Evolutionary conservation across 2,888 invertebrate species (phyloP).

Genomic region (Rapana venosa): DNA sequence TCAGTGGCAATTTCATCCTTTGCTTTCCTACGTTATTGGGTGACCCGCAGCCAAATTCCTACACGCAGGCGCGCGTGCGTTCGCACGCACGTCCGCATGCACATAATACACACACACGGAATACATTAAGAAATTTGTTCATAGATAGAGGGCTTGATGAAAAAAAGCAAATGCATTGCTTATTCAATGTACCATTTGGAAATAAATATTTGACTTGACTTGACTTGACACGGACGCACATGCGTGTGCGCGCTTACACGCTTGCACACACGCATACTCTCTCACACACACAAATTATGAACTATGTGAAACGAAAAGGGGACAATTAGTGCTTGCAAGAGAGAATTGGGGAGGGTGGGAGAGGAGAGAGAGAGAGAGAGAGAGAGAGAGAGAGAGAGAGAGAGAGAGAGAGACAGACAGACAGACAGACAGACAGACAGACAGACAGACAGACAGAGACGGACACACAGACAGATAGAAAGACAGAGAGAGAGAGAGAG

Average conservation of each 20-base stretch:
- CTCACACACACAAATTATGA: neutral
- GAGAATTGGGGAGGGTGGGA: neutral
- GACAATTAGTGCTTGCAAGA: neutral
- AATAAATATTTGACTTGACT: too few species aligned
- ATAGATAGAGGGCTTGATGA: too few species aligned
- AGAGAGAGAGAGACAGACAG: neutral
- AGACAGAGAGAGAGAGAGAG: neutral
- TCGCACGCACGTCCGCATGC: neutral
- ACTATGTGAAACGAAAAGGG: neutral
- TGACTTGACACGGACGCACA: neutral
- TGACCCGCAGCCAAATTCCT: neutral
- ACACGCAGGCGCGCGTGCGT: neutral
- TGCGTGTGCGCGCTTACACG: neutral
- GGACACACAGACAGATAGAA: neutral
- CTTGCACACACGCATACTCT: neutral
- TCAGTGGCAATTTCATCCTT: conserved; percentile 15
- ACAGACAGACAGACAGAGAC: neutral
- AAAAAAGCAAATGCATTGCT: too few species aligned
- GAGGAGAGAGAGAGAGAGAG: neutral
- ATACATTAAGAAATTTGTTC: too few species aligned
- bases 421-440: conserved; percentile 5
- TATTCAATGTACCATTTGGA: too few species aligned
- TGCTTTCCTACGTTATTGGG: conserved; percentile 8
- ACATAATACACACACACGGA: neutral
- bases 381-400: neutral